These are phyloP conservation scores for Scalopus aquaticus DNA, from an alignment of 2,113 vertebrate genomes.

Conservation along the genomic window DNA sequence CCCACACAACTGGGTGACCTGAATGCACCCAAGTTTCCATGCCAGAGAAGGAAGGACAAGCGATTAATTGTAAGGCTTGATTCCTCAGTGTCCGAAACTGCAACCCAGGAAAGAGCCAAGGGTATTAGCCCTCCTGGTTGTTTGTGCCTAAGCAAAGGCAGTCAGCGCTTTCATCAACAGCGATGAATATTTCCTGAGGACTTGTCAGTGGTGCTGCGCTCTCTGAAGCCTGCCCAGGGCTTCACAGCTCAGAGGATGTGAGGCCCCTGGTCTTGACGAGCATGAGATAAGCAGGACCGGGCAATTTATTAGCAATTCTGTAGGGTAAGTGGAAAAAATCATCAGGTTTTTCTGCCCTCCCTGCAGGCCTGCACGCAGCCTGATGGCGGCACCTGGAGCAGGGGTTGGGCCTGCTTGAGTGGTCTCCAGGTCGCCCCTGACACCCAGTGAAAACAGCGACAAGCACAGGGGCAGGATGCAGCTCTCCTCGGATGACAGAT, in stretches of 20 bases:
- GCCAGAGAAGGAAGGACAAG: not conserved
- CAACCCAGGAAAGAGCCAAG: not conserved
- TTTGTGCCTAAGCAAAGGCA: not conserved
- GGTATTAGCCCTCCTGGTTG: not conserved
- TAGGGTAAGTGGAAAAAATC: too few relatives aligned
- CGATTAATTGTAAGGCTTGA: not conserved
- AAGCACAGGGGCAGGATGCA: not conserved
- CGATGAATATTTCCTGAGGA: slow-evolving; percentile 7
- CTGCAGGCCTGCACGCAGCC: too few relatives aligned
- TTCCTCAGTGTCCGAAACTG: not conserved
- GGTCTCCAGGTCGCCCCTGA: not conserved
- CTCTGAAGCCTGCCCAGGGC: not conserved
- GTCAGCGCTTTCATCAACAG: slow-evolving; percentile 1
- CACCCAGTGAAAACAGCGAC: not conserved
- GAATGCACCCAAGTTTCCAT: not conserved
- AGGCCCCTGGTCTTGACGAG: not conserved
- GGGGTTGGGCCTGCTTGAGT: too few relatives aligned
- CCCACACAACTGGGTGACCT: not conserved
- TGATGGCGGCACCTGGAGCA: too few relatives aligned
- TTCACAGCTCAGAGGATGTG: not conserved
- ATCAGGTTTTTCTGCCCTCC: too few relatives aligned
- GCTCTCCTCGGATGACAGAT: not conserved
- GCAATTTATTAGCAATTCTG: slow-evolving; percentile 5
- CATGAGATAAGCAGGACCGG: not conserved
- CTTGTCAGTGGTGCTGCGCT: not conserved